These are phyloP conservation scores for Frankliniella intonsa DNA, from an alignment of 2,888 invertebrate genomes.

Conservation along the genomic window DNA sequence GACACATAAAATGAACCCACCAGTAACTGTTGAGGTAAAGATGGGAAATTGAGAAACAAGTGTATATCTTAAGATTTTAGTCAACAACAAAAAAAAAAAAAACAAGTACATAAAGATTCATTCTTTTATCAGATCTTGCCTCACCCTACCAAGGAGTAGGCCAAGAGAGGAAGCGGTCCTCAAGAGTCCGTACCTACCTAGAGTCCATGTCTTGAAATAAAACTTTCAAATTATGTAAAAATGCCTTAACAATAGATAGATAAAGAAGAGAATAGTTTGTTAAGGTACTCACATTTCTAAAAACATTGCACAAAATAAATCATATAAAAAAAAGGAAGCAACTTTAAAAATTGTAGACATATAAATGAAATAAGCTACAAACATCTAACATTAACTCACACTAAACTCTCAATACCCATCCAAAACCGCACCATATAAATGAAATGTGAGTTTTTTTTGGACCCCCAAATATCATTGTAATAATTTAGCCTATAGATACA, in stretches of 20 bases:
- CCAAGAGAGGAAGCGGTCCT: too few species aligned
- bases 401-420: too few species aligned
- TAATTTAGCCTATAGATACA: not conserved
- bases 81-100: not conserved
- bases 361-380: too few species aligned
- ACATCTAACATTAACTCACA: too few species aligned
- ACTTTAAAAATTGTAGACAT: not conserved
- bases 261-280: not conserved
- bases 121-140: not conserved
- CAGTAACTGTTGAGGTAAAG: too few species aligned
- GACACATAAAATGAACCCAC: too few species aligned
- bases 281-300: not conserved
- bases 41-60: too few species aligned
- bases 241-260: not conserved
- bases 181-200: too few species aligned
- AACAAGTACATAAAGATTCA: not conserved
- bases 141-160: not conserved
- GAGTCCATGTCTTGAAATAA: not conserved
- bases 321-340: not conserved
- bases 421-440: too few species aligned
- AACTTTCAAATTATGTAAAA: not conserved
- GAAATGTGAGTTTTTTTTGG: not conserved
- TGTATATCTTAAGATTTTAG: too few species aligned
- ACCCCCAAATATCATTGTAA: not conserved
- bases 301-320: not conserved